Conservation (phyloP, 2,888 invertebrate species). For the Zele albiditarsus region DNA sequence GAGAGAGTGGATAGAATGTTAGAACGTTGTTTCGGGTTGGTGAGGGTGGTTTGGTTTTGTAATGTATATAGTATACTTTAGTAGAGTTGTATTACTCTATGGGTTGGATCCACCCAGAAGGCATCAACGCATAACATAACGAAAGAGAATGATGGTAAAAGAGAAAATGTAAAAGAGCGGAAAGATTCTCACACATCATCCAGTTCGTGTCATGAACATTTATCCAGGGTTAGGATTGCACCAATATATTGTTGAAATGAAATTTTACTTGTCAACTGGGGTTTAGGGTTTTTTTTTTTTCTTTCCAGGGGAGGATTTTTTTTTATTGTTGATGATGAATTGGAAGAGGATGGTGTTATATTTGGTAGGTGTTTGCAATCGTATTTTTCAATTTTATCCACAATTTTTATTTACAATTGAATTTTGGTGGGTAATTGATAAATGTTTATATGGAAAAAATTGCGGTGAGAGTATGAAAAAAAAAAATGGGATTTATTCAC, state of each 20-base stretch:
- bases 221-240: not conserved
- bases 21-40: not conserved
- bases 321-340: no score
- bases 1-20: slow-evolving; percentile 10
- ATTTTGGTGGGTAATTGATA: no score
- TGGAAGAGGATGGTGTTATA: no score
- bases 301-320: not conserved
- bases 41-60: not conserved
- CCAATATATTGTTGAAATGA: not conserved
- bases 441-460: no score
- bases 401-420: no score
- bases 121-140: slow-evolving; percentile 23
- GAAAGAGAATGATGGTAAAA: not conserved
- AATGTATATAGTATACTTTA: slow-evolving; percentile 12
- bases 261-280: not conserved
- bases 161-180: slow-evolving; percentile 4
- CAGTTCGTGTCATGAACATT: slow-evolving; percentile 1
- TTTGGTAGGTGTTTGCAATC: no score
- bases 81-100: slow-evolving; percentile 10
- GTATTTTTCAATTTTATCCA: no score
- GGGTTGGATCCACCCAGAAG: slow-evolving; percentile 22
- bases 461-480: no score
- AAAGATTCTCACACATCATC: slow-evolving; percentile 10
- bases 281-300: not conserved
- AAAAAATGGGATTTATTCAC: no score